Conservation (phyloP, 2,113 vertebrate genomes). For the Halcyon malimbica region DNA sequence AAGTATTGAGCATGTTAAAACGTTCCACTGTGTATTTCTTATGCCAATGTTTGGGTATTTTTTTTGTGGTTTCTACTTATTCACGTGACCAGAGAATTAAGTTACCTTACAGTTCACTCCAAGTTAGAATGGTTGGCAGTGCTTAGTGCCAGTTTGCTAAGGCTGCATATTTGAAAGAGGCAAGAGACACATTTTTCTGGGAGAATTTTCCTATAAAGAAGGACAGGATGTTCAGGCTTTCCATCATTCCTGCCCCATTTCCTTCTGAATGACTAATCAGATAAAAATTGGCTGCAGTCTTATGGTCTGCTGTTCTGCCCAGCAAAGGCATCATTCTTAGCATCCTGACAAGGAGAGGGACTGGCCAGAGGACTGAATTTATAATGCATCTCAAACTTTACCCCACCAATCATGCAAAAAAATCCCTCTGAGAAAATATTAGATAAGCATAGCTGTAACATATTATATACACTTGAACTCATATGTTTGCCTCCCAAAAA, state of each 20-base stretch:
- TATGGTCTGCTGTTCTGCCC: neutral
- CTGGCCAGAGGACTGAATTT: neutral
- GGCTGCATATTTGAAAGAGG: neutral
- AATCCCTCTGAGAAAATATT: neutral
- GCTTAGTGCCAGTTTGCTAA: neutral
- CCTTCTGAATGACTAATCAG: constrained; percentile 10
- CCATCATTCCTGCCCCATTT: neutral
- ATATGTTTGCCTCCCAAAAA: neutral
- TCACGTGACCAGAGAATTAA: neutral
- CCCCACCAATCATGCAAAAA: neutral
- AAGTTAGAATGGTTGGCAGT: neutral
- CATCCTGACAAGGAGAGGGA: neutral
- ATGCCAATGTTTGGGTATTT: neutral
- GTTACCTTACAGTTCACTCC: neutral
- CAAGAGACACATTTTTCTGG: neutral
- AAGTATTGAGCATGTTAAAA: neutral
- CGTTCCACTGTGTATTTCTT: neutral
- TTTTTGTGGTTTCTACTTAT: neutral
- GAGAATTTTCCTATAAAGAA: neutral
- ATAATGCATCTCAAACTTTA: neutral
- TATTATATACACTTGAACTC: neutral
- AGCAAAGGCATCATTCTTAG: neutral
- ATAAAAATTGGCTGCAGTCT: neutral
- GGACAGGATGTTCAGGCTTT: constrained; percentile 3
- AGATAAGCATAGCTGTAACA: neutral